These are phyloP conservation scores for Hypercompe scribonia DNA, from an alignment of 2,888 invertebrate genomes.

Conservation along the genomic window DNA sequence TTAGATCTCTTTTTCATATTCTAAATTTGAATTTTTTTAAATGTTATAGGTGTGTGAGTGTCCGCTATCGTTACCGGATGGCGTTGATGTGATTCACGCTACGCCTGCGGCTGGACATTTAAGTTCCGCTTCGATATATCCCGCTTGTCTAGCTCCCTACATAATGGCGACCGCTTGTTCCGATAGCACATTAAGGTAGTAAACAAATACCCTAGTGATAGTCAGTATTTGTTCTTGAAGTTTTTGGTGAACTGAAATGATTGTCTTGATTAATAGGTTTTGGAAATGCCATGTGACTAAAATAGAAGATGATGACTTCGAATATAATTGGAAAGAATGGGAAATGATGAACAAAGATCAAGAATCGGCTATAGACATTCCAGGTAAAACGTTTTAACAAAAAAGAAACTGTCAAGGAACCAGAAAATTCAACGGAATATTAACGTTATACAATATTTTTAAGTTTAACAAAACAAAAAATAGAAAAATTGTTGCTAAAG, in stretches of 20 bases:
- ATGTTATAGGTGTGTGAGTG: constrained; percentile 92
- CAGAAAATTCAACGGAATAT: not conserved
- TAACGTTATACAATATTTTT: not conserved
- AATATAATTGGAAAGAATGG: constrained; percentile 95
- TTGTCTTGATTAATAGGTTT: constrained; percentile 85
- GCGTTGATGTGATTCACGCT: constrained; percentile 97
- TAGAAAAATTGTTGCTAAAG: no score
- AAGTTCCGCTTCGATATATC: constrained; percentile 98
- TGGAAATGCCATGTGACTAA: constrained; percentile 93
- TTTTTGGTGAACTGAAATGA: not conserved
- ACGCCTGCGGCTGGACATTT: constrained; percentile 98
- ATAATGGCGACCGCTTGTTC: constrained; percentile 98
- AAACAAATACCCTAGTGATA: not conserved
- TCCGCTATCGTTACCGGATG: constrained; percentile 94
- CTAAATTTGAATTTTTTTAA: no score
- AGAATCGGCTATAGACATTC: constrained; percentile 90
- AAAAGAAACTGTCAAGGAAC: not conserved
- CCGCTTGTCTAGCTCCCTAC: constrained; percentile 99
- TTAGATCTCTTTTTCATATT: no score
- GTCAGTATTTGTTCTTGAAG: not conserved
- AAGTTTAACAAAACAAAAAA: not conserved
- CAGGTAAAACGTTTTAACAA: constrained; percentile 81
- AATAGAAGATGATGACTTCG: constrained; percentile 77
- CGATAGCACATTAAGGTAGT: constrained; percentile 93
- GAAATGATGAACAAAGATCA: constrained; percentile 93